These are phyloP conservation scores for Drosophila acutilabella DNA, from an alignment of 2,888 invertebrate species.

Conservation along the genomic window DNA sequence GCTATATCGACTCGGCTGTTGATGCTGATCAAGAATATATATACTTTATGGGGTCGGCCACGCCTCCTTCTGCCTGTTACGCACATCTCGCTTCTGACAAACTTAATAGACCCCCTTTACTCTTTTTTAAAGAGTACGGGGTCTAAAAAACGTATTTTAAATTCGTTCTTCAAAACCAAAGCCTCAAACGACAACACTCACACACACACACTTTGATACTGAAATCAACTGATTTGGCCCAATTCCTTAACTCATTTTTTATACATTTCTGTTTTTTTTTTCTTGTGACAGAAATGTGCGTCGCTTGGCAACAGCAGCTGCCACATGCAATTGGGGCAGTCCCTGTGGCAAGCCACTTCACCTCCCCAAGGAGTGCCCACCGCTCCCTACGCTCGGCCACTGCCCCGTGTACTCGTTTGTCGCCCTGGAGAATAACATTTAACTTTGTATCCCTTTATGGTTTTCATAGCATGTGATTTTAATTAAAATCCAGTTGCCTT, in stretches of 20 bases:
- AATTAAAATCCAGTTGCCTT: conserved; percentile 60
- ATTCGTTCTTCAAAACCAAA: too few relatives aligned
- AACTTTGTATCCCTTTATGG: conserved; percentile 52
- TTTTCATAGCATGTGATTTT: conserved; percentile 63
- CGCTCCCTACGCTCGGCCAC: neutral
- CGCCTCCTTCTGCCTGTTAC: too few relatives aligned
- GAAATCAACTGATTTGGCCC: conserved; percentile 42
- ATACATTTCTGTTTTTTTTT: neutral
- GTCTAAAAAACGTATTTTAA: too few relatives aligned
- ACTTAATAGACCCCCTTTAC: too few relatives aligned
- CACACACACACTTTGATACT: neutral
- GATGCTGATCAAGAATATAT: too few relatives aligned
- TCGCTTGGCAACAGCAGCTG: conserved; percentile 23
- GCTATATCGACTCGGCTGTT: too few relatives aligned
- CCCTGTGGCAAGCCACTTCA: conserved; percentile 3
- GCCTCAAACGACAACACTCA: too few relatives aligned
- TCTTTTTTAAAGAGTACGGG: too few relatives aligned
- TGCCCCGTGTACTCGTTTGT: neutral
- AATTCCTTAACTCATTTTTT: conserved; percentile 9
- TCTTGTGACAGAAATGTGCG: conserved; percentile 5
- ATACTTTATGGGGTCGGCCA: too few relatives aligned
- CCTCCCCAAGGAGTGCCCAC: conserved; percentile 4
- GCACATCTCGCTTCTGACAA: too few relatives aligned
- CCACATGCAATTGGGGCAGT: conserved; percentile 30
- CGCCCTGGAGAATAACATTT: conserved; percentile 22